phyloP scores from a whole-genome alignment of 2,888 invertebrate species.

The Allygus modestus region DNA sequence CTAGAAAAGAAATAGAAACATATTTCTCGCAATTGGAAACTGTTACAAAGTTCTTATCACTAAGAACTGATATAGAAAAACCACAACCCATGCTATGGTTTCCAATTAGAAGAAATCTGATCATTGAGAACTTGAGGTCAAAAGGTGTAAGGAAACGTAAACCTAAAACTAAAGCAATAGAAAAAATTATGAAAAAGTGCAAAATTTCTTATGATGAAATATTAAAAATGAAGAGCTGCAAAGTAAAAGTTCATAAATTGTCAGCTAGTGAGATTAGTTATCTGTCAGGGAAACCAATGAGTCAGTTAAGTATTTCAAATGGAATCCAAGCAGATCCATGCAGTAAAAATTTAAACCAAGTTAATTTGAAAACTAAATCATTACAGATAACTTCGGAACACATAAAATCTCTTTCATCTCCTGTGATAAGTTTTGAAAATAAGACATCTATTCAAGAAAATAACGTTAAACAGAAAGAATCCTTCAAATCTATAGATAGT shows the following conservation, averaged over 20 bases:
- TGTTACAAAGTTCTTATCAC: not conserved
- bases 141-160: not conserved
- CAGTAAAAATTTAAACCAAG: not conserved
- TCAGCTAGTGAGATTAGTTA: not conserved
- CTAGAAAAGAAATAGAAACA: not conserved
- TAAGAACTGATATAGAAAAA: not conserved
- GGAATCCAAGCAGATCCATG: not conserved
- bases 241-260: not conserved
- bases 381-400: not conserved
- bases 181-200: constrained; percentile 4
- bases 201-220: constrained; percentile 30
- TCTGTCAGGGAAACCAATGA: not conserved
- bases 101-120: not conserved
- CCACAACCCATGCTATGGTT: not conserved
- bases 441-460: not conserved
- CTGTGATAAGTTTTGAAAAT: not conserved
- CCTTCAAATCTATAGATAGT: not conserved
- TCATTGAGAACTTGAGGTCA: not conserved
- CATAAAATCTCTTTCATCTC: not conserved
- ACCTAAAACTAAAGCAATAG: not conserved
- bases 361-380: not conserved
- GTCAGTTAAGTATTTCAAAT: not conserved
- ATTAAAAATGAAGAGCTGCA: not conserved
- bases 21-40: constrained; percentile 16
- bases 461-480: not conserved